Conservation (phyloP, 2,888 invertebrate species). For the Apodemia zela region DNA sequence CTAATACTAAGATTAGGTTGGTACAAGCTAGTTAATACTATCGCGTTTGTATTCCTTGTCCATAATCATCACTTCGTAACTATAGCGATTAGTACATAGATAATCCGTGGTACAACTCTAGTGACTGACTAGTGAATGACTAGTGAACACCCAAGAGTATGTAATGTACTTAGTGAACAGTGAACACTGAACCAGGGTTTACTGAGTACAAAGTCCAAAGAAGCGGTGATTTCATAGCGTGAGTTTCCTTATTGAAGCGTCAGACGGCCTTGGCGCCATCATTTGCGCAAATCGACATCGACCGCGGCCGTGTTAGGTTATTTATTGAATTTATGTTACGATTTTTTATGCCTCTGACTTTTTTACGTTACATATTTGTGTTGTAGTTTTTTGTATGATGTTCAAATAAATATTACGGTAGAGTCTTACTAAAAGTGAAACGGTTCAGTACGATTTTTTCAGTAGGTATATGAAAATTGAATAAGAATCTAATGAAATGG, state of each 20-base stretch:
- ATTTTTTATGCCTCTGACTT: neutral
- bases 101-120: too few relatives aligned
- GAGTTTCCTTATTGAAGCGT: conserved; percentile 3
- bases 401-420: neutral
- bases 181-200: neutral
- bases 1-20: neutral
- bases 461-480: neutral
- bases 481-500: conserved; percentile 8
- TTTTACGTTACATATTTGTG: neutral
- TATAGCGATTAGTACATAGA: too few relatives aligned
- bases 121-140: too few relatives aligned
- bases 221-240: neutral
- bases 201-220: conserved; percentile 4
- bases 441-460: neutral
- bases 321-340: neutral
- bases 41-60: neutral
- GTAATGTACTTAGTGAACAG: neutral
- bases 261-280: neutral
- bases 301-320: conserved; percentile 7
- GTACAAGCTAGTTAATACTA: neutral
- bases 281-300: conserved; percentile 7
- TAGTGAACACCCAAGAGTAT: too few relatives aligned
- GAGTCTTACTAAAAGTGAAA: neutral
- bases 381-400: neutral
- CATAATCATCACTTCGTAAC: neutral